Percentiles rank a stretch among this genome's conserved stretches.
Conservation (phyloP, 2,113 vertebrate species). For the Gasterosteus nipponicus region DNA sequence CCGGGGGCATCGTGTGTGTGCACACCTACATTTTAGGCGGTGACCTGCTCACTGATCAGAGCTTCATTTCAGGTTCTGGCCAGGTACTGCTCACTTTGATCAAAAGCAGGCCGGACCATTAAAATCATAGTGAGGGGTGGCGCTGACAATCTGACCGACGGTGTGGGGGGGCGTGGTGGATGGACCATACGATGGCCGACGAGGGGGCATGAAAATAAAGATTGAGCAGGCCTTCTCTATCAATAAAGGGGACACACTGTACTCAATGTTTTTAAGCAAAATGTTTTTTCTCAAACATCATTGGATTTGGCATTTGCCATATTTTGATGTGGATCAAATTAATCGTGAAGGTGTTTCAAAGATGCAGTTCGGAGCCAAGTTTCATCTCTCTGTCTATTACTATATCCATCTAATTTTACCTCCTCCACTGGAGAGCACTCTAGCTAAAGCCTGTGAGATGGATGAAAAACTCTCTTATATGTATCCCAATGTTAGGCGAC, state of each 20-base stretch:
- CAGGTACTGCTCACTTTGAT: too few relatives aligned
- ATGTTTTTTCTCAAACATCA: neutral
- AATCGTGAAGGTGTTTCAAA: neutral
- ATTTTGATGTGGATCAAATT: neutral
- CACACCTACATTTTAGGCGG: neutral
- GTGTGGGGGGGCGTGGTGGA: too few relatives aligned
- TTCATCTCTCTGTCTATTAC: neutral
- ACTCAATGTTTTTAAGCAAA: neutral
- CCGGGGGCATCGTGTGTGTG: slow-evolving; percentile 8
- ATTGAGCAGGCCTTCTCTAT: too few relatives aligned
- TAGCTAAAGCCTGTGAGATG: neutral
- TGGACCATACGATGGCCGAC: too few relatives aligned
- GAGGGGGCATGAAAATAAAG: too few relatives aligned
- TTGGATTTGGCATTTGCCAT: neutral
- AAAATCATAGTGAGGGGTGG: too few relatives aligned
- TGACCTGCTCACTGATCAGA: slow-evolving; percentile 40
- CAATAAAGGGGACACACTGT: neutral
- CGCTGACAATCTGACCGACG: too few relatives aligned
- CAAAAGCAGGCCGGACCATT: too few relatives aligned
- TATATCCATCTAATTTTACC: neutral
- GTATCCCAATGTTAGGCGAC: slow-evolving; percentile 9
- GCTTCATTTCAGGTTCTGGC: slow-evolving; percentile 12
- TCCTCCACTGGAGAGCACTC: neutral
- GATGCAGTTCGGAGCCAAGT: neutral
- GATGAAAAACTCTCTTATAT: slow-evolving; percentile 14